Percentiles rank a stretch among this genome's conserved stretches.
These are phyloP conservation scores for Philypnodon macrostomus DNA, from an alignment of 2,797 vertebrate genomes.

Conservation along the genomic window DNA sequence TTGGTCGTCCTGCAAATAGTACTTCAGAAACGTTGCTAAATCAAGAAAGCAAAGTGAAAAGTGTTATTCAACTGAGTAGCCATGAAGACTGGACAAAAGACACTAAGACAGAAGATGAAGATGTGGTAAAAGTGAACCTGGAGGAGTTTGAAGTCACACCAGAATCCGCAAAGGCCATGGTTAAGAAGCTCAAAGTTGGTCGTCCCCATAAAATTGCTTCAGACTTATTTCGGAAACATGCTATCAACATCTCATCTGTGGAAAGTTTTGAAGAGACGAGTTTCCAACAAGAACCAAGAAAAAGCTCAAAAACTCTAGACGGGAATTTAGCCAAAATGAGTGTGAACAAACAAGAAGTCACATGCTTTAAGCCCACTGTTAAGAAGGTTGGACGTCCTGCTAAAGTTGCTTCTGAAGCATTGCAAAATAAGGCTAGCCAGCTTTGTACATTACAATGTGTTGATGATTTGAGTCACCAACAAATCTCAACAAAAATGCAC, in stretches of 20 bases:
- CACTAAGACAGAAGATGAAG: neutral
- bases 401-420: too few species aligned
- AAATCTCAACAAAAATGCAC: too few species aligned
- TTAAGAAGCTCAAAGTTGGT: constrained; percentile 1
- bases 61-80: neutral
- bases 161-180: constrained; percentile 1
- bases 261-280: neutral
- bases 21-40: neutral
- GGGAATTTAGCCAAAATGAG: too few species aligned
- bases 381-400: too few species aligned
- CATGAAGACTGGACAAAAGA: neutral
- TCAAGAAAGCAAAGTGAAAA: neutral
- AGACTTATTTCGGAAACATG: neutral
- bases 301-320: too few species aligned
- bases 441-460: too few species aligned
- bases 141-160: constrained; percentile 7
- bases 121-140: neutral
- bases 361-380: too few species aligned
- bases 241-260: neutral
- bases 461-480: too few species aligned
- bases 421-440: too few species aligned
- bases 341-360: too few species aligned
- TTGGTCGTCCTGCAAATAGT: neutral
- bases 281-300: too few species aligned
- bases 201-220: neutral